Evolutionary conservation across 2,113 vertebrate genomes (phyloP).

Genomic region (Panurus biarmicus): DNA sequence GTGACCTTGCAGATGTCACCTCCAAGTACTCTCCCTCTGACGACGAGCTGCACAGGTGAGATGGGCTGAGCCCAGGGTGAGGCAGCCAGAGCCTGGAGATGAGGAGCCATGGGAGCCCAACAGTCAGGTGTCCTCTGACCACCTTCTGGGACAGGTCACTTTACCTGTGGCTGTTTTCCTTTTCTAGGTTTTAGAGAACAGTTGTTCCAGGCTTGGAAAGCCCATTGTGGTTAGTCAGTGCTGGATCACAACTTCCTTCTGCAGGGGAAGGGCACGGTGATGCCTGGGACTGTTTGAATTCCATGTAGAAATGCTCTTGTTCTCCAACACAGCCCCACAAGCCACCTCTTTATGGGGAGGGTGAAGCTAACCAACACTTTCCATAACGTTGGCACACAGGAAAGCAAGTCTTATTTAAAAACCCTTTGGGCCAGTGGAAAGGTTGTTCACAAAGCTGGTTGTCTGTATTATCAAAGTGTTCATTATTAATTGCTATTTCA

Average conservation of each 20-base stretch:
- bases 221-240: not conserved
- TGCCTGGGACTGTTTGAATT: not conserved
- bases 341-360: not conserved
- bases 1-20: constrained; percentile 91
- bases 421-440: not conserved
- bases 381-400: not conserved
- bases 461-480: constrained; percentile 16
- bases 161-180: not conserved
- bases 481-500: constrained; percentile 54
- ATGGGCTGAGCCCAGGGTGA: not conserved
- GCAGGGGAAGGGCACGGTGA: not conserved
- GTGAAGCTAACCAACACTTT: not conserved
- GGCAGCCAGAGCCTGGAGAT: not conserved
- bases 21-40: constrained; percentile 95
- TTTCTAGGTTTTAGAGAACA: not conserved
- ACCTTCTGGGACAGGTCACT: not conserved
- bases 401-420: not conserved
- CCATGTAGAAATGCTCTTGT: not conserved
- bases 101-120: not conserved
- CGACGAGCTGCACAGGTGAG: constrained; percentile 93
- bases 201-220: not conserved
- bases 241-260: not conserved
- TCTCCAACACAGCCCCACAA: not conserved
- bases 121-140: not conserved
- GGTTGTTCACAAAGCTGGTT: not conserved